Evolutionary conservation across 1,140 invertebrate species (phyloP).

Genomic region (Potamilus streckersoni): DNA sequence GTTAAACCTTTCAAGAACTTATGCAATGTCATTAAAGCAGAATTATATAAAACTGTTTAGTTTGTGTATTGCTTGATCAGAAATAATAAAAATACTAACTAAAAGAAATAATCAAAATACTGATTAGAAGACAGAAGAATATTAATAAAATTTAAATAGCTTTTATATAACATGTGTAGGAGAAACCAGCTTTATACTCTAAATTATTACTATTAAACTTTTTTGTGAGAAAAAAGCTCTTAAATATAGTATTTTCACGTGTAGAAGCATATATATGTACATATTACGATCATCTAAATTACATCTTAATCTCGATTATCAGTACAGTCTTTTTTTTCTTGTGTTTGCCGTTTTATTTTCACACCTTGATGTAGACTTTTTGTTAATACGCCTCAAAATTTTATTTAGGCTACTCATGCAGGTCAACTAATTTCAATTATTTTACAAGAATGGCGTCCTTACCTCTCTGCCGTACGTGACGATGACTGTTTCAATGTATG

Average conservation of each 20-base stretch:
- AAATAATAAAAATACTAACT: neutral
- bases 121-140: too few relatives aligned
- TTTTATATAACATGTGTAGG: neutral
- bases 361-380: neutral
- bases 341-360: neutral
- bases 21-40: neutral
- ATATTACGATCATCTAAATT: neutral
- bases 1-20: neutral
- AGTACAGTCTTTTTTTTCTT: neutral
- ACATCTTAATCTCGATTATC: too few relatives aligned
- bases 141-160: too few relatives aligned
- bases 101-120: too few relatives aligned
- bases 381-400: neutral
- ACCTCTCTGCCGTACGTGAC: slow-evolving; percentile 88
- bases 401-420: neutral
- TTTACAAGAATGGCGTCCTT: slow-evolving; percentile 84
- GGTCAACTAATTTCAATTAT: neutral
- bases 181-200: too few relatives aligned
- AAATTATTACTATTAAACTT: too few relatives aligned
- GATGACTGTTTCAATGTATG: slow-evolving; percentile 81
- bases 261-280: too few relatives aligned
- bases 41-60: neutral
- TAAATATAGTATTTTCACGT: too few relatives aligned
- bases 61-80: neutral
- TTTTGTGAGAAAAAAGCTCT: too few relatives aligned